Base-by-base conservation (phyloP, 2,113 vertebrate species). In the Toxotes jaculatrix region DNA sequence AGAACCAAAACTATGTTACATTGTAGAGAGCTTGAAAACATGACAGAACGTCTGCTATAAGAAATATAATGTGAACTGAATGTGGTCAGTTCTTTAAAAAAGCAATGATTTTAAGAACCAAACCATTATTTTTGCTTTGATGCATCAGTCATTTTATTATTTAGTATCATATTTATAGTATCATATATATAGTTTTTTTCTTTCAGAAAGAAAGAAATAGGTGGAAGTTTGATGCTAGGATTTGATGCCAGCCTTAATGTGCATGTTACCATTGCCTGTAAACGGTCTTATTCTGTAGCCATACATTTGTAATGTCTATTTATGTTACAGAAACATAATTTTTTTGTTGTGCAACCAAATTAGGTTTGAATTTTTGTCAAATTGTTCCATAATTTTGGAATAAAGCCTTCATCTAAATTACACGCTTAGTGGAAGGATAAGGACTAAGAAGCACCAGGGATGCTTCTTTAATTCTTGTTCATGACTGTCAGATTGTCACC, bases 401-500 rank as follows among this genome's bases (percentile, higher is more conserved):
- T n/a, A 70, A 60, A 65, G 36, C 10, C 34, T 75, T 62, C 17
- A 42, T 69, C 5, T 3, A 32, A 55, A 3, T 63, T 57, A 8
- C 47, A 53, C 21, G n/a, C 45, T 55, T 43, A 38, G n/a, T 16
- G 42, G 1, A 34, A 61, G 31, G 19, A 79, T 74, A 65, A 83
- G 47, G 59, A 42, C n/a, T 69, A 64, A 62, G n/a, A 63, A 19
- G 70, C 53, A 42, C 38, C 27, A 61, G 32, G 43, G 63, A 79
- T 49, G 69, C 62, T 57, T 82, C 76, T 75, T 79, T 82, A 88
- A 71, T 84, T 88, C 74, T 69, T 38, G 59, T 67, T n/a, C 38
- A 64, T 14, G 47, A 71, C 43, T 70, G 83, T 88, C 79, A 79
- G 69, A 85, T 79, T 73, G 69, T 71, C 67, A 69, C 74, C 61